phyloP scores from a whole-genome alignment of 2,113 vertebrate genomes.

The Lophura nycthemera region DNA sequence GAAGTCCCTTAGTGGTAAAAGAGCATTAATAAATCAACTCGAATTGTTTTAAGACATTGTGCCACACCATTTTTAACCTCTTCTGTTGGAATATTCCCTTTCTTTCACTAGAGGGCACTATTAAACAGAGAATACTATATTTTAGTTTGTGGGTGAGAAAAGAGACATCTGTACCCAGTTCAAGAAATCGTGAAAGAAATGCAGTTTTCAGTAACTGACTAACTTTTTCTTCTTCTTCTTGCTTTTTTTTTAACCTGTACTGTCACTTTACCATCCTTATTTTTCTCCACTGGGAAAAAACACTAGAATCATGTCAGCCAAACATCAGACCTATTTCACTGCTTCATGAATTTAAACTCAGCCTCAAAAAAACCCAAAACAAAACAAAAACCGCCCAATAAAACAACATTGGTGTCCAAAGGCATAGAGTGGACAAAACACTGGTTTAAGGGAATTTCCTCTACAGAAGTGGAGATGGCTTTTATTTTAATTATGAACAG shows the following conservation, averaged over 20 bases:
- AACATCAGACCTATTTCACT: background rate
- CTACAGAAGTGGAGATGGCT: background rate
- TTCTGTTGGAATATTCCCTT: background rate
- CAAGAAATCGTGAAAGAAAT: conserved; percentile 49
- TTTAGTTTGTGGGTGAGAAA: background rate
- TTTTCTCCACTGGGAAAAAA: conserved; percentile 26
- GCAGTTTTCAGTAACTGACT: conserved; percentile 65
- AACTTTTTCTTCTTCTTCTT: conserved; percentile 33
- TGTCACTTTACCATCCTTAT: conserved; percentile 7
- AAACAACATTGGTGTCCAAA: background rate
- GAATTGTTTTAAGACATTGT: conserved; percentile 6
- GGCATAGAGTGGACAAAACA: background rate
- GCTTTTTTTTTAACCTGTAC: background rate
- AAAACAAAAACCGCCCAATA: background rate
- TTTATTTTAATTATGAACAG: background rate
- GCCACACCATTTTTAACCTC: background rate
- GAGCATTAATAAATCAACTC: background rate
- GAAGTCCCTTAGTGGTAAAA: background rate
- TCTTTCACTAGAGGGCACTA: conserved; percentile 69
- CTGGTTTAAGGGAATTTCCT: background rate
- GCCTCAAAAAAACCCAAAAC: background rate
- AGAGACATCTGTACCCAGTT: background rate
- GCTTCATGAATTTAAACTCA: background rate
- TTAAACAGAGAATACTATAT: conserved; percentile 67
- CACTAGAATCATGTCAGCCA: conserved; percentile 46